Percentiles rank a stretch among this genome's conserved stretches.
Evolutionary conservation across 2,888 invertebrate species (phyloP).

Genomic region (Chouioia cunea): DNA sequence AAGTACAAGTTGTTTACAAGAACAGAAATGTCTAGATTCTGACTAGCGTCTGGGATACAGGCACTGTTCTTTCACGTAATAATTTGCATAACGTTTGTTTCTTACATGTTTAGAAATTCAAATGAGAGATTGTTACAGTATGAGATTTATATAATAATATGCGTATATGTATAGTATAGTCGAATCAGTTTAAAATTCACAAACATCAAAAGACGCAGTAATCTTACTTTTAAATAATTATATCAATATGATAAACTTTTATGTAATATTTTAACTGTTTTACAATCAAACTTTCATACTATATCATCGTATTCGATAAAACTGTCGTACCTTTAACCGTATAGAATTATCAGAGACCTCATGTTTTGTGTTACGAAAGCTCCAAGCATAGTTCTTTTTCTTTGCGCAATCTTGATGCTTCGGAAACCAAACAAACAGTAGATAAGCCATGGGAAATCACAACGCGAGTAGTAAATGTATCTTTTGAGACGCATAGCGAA

Average conservation of each 20-base stretch:
- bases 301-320: not conserved
- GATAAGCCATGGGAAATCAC: constrained; percentile 2
- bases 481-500: not conserved
- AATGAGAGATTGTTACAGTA: constrained; percentile 46
- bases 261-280: constrained; percentile 19
- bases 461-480: not conserved
- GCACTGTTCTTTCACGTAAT: constrained; percentile 65
- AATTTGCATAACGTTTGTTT: constrained; percentile 51
- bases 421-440: constrained; percentile 4
- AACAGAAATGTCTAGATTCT: constrained; percentile 51
- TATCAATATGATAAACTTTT: constrained; percentile 20
- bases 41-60: constrained; percentile 63
- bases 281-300: constrained; percentile 1
- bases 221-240: constrained; percentile 27
- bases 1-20: constrained; percentile 13
- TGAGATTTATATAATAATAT: constrained; percentile 37
- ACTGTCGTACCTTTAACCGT: no score
- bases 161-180: constrained; percentile 34
- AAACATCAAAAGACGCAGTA: constrained; percentile 34
- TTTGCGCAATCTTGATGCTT: not conserved
- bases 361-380: constrained; percentile 26
- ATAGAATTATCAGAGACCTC: constrained; percentile 17
- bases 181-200: constrained; percentile 45
- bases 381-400: constrained; percentile 2
- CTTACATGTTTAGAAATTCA: constrained; percentile 48